Conservation (phyloP, 2,888 invertebrate genomes). For the Scaptomyza polygonia region DNA sequence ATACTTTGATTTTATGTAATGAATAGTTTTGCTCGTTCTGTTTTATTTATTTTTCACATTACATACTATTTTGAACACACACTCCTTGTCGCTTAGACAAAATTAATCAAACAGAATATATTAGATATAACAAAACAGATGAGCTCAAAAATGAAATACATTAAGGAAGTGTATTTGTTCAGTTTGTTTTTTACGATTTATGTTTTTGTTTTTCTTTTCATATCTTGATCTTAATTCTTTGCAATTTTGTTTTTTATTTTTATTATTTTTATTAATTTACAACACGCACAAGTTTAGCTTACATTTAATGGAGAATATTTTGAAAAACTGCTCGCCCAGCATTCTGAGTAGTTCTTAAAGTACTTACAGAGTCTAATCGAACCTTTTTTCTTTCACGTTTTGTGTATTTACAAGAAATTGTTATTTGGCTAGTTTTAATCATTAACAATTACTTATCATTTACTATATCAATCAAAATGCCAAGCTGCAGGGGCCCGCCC, state of each 20-base stretch:
- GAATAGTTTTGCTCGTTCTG: conserved; percentile 33
- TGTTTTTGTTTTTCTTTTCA: conserved; percentile 15
- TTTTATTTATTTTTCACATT: conserved; percentile 49
- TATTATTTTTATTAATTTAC: conserved; percentile 53
- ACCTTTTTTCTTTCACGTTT: conserved; percentile 30
- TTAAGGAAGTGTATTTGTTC: conserved; percentile 23
- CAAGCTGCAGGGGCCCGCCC: conserved; percentile 38
- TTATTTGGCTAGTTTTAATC: conserved; percentile 5
- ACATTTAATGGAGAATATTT: conserved; percentile 67
- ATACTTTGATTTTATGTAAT: conserved; percentile 21
- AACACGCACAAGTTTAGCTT: conserved; percentile 74
- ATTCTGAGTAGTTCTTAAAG: conserved; percentile 25
- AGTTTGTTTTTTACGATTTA: conserved; percentile 8
- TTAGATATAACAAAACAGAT: conserved; percentile 35
- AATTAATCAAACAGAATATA: conserved; percentile 25
- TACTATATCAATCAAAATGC: conserved; percentile 43
- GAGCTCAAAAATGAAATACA: conserved; percentile 24
- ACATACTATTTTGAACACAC: conserved; percentile 57
- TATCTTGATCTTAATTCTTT: conserved; percentile 21
- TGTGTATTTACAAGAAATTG: conserved; percentile 61
- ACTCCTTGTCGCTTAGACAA: conserved; percentile 30
- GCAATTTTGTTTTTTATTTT: too few relatives aligned
- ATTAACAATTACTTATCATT: conserved; percentile 29
- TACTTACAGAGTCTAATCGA: conserved; percentile 40
- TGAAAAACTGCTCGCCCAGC: conserved; percentile 39